Percentiles rank a stretch among this genome's conserved stretches.
These are phyloP conservation scores for Pseudoatta argentina DNA, from an alignment of 1,140 invertebrate species.

Conservation along the genomic window DNA sequence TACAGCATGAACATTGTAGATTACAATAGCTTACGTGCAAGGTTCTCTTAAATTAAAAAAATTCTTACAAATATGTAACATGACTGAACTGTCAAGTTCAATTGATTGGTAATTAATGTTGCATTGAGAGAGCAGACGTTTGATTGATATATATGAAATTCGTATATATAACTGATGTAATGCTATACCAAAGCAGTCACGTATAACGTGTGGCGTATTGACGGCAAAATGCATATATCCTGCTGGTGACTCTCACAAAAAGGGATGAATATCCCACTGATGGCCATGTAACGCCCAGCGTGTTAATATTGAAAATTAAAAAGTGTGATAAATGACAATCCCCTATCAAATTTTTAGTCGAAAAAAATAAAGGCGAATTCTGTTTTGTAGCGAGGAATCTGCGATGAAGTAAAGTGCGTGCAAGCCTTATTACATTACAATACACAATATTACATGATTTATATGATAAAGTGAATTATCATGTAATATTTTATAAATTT, in stretches of 20 bases:
- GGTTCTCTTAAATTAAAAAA: neutral
- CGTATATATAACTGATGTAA: neutral
- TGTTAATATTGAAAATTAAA: slow-evolving; percentile 35
- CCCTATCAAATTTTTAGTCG: slow-evolving; percentile 5
- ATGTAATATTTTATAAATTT: slow-evolving; percentile 6
- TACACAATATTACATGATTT: neutral
- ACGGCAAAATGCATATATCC: slow-evolving; percentile 17
- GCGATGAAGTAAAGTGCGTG: neutral
- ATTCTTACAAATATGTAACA: neutral
- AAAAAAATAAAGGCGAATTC: neutral
- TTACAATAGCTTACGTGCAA: neutral
- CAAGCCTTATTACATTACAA: neutral
- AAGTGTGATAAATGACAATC: neutral
- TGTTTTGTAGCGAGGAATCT: neutral
- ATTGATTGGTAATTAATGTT: neutral
- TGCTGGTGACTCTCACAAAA: neutral
- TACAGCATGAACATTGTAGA: neutral
- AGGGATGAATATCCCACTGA: neutral
- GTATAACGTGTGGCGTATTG: neutral
- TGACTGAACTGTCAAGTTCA: neutral
- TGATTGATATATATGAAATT: slow-evolving; percentile 15
- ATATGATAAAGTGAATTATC: slow-evolving; percentile 13
- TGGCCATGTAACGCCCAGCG: neutral
- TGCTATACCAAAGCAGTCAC: slow-evolving; percentile 16
- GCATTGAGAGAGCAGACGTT: neutral